A percentile compares a stretch with the other conserved stretches of the same genome.
phyloP scores from a whole-genome alignment of 1,140 invertebrate genomes.

The Leptonema lineaticorne region DNA sequence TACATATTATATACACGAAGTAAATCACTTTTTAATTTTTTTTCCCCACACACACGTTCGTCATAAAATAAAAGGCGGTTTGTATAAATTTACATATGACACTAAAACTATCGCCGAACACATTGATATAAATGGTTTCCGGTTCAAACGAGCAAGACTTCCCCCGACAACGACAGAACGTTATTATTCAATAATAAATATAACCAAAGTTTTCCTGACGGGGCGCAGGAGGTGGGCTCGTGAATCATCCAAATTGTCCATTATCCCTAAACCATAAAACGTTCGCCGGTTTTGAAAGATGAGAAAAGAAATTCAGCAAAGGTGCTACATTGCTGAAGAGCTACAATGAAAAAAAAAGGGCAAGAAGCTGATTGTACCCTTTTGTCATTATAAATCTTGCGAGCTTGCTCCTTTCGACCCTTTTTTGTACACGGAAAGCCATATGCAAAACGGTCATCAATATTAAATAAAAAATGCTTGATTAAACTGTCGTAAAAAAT shows the following conservation, averaged over 20 bases:
- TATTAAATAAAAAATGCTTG: too few relatives aligned
- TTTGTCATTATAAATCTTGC: background rate
- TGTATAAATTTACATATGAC: background rate
- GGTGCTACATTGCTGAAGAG: background rate
- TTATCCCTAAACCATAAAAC: constrained; percentile 23
- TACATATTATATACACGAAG: background rate
- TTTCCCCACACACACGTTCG: background rate
- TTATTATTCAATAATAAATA: constrained; percentile 32
- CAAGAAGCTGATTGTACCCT: background rate
- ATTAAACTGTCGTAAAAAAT: too few relatives aligned
- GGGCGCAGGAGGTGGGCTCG: constrained; percentile 16
- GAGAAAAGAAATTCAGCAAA: constrained; percentile 8
- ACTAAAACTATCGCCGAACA: background rate
- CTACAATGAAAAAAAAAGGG: background rate
- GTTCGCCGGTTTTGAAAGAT: constrained; percentile 1
- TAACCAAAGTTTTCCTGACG: constrained; percentile 20
- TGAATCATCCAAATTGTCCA: constrained; percentile 32
- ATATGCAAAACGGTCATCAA: too few relatives aligned
- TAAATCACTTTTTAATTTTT: background rate
- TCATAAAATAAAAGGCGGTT: background rate
- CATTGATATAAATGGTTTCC: constrained; percentile 21
- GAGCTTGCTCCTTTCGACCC: background rate
- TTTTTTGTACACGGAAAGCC: background rate
- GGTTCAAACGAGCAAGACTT: background rate
- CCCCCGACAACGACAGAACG: constrained; percentile 12